Conservation (phyloP, 2,797 vertebrate genomes). For the Clarias pachynema region DNA sequence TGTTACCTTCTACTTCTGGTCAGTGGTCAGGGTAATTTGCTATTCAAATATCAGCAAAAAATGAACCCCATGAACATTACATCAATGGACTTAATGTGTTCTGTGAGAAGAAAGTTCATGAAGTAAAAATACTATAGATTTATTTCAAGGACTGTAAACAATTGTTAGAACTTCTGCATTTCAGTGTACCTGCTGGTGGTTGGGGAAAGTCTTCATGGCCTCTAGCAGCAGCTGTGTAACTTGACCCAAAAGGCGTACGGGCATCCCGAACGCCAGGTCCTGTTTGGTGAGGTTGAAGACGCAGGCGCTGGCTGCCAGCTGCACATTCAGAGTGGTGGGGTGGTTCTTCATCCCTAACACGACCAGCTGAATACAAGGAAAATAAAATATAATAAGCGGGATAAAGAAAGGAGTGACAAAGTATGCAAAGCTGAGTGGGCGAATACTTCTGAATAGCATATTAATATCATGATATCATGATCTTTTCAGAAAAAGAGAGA, state of each 20-base stretch:
- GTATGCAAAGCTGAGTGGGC: background rate
- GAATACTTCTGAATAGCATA: background rate
- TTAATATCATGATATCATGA: background rate
- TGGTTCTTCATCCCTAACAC: slow-evolving; percentile 97
- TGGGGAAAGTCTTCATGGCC: slow-evolving; percentile 98
- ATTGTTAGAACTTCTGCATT: background rate
- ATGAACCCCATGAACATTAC: background rate
- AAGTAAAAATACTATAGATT: background rate
- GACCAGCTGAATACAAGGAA: slow-evolving; percentile 80
- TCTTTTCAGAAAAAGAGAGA: background rate
- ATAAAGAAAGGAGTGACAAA: background rate
- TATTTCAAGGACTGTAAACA: background rate
- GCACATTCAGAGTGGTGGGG: slow-evolving; percentile 92
- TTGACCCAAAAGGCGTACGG: slow-evolving; percentile 88
- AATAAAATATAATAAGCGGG: background rate
- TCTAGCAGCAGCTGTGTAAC: slow-evolving; percentile 94
- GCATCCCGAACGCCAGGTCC: slow-evolving; percentile 93
- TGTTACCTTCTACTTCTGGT: background rate
- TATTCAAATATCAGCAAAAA: background rate
- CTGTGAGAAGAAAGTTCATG: background rate
- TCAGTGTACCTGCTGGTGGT: slow-evolving; percentile 92
- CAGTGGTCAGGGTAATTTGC: background rate
- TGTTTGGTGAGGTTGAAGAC: slow-evolving; percentile 99
- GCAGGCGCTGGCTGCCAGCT: slow-evolving; percentile 95
- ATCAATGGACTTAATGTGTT: background rate